Evolutionary conservation across 2,888 invertebrate species (phyloP), one percentile per base, ranked within the genome.

Genomic region (Stomorhina lunata): DNA sequence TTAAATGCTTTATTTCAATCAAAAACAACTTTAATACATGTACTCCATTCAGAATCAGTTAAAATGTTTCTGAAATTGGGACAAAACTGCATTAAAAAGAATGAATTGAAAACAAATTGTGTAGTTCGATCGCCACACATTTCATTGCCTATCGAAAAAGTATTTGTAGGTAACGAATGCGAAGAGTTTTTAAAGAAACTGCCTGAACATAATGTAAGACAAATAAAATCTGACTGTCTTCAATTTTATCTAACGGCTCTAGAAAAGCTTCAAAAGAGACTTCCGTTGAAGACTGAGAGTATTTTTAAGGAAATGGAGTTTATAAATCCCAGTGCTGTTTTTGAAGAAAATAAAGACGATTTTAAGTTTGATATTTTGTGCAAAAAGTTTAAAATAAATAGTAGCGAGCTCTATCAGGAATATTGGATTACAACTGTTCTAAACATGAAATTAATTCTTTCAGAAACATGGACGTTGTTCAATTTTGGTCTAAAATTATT

Each of bases 1-100:
- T 72, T 85, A 20, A 85, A 85, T 66, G 61, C 59, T 22, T n/a
- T 59, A 37, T 37, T 59, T 37, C 59, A 59, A 9, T 37, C 59
- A 0, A 59, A 37, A 59, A 37, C 25, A 12, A n/a, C 15, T n/a
- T n/a, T n/a, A n/a, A n/a, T n/a, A n/a, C n/a, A n/a, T n/a, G n/a
- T n/a, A n/a, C n/a, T n/a, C n/a, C n/a, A n/a, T n/a, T n/a, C n/a
- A n/a, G n/a, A n/a, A n/a, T n/a, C n/a, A n/a, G n/a, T n/a, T n/a
- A n/a, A n/a, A n/a, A n/a, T n/a, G n/a, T n/a, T n/a, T n/a, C n/a
- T n/a, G n/a, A n/a, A n/a, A n/a, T n/a, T n/a, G n/a, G n/a, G n/a
- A 17, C 45, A 32, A 66, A 32, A 48, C 80, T 57, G 50, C 17
- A 50, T 17, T 17, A 61, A 32, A 68, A 81, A 76, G 15, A 69